A percentile compares a stretch with the other conserved stretches of the same genome.
phyloP scores from a whole-genome alignment of 2,113 vertebrate species.

The Fukomys damarensis region DNA sequence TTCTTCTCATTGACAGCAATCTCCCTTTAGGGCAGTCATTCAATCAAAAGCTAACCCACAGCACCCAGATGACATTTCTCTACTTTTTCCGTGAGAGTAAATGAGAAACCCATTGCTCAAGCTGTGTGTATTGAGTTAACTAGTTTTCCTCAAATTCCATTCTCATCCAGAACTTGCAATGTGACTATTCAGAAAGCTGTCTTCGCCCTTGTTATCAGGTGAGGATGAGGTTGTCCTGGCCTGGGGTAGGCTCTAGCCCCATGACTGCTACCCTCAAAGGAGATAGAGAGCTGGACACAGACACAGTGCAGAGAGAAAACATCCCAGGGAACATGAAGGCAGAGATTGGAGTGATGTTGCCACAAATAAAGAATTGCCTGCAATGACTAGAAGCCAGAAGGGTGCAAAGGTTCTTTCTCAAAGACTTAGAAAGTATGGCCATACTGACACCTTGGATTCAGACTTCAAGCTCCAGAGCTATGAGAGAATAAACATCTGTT shows the following conservation, averaged over 20 bases:
- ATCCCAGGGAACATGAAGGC: background rate
- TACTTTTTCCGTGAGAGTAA: slow-evolving; percentile 4
- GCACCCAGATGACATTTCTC: slow-evolving; percentile 36
- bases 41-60: background rate
- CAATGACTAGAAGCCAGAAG: background rate
- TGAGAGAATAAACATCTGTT: background rate
- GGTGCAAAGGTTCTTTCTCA: background rate
- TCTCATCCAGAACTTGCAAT: background rate
- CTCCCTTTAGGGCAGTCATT: background rate
- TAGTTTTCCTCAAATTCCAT: background rate
- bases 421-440: background rate
- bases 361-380: background rate
- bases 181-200: background rate
- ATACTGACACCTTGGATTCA: background rate
- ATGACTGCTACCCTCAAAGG: background rate
- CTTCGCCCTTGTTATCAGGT: background rate
- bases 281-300: background rate
- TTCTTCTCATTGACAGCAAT: background rate
- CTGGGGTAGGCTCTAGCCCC: background rate
- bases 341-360: background rate
- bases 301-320: background rate
- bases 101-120: slow-evolving; percentile 33
- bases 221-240: background rate
- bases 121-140: background rate
- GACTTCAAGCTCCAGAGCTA: background rate